phyloP scores from a whole-genome alignment of 2,797 vertebrate species.

The Buceros bicornis region DNA sequence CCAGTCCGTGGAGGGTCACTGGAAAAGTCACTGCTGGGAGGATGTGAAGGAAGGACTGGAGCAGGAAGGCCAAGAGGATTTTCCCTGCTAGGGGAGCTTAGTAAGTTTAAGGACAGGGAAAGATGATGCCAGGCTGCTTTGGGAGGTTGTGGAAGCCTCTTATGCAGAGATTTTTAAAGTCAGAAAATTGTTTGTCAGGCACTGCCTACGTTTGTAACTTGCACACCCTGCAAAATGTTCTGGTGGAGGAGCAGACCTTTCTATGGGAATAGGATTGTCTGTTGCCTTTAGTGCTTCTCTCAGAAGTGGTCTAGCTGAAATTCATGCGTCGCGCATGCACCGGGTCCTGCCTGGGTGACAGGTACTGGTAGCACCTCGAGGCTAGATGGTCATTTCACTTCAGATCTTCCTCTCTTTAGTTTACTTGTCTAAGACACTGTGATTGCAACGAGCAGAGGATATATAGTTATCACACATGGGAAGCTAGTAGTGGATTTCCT shows the following conservation, averaged over 20 bases:
- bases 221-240: background rate
- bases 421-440: rapidly evolving
- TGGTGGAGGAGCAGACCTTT: background rate
- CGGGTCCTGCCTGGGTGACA: background rate
- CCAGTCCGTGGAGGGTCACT: rapidly evolving
- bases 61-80: background rate
- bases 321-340: rapidly evolving
- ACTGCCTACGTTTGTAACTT: background rate
- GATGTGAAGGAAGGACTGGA: rapidly evolving
- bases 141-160: background rate
- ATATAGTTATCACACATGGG: rapidly evolving
- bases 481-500: background rate
- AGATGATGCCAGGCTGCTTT: rapidly evolving
- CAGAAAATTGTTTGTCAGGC: background rate
- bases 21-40: background rate
- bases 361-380: background rate
- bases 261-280: background rate
- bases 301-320: background rate
- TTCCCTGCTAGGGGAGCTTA: background rate
- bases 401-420: no score
- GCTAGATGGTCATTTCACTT: background rate
- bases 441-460: no score
- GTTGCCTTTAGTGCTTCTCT: background rate
- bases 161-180: background rate
- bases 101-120: background rate